Base-by-base conservation (phyloP, 2,888 invertebrate species). In the Pseudeuparius sepicola region DNA sequence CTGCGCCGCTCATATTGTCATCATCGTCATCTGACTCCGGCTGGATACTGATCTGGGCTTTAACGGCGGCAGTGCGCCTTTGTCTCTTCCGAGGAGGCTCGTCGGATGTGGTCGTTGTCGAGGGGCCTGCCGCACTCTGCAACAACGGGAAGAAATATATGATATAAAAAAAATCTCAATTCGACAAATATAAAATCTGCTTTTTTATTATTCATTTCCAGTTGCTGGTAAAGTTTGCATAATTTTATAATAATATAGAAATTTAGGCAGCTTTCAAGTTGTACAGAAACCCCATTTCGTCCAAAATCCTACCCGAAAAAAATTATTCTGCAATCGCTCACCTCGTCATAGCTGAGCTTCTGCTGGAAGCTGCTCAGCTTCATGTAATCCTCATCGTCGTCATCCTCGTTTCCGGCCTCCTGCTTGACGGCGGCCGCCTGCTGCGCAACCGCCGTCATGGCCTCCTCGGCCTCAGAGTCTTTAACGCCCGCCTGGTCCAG, bases 1-100 rank as follows among this genome's bases (percentile, higher is more conserved):
- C 49, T 23, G 47, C 44, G 4, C 48, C 46, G 36, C 41, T 40
- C 24, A 33, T n/a, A 26, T 45, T 46, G 7, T 56, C 55, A 23
- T 51, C 53, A 29, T 53, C 54, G 14, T 57, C 57, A 23, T 57
- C 55, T 34, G 51, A 48, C 31, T 55, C 55, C 16, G 47, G 46
- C 29, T 48, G 40, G 36, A 52, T 43, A n/a, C 44, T 49, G 30
- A 53, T 46, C 28, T 54, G 48, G 23, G 54, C 50, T 44, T 52
- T 54, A 29, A 54, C 46, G 10, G 57, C 59, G 12, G 56, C 55
- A 14, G 54, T 54, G 18, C 57, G 52, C 34, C 55, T 44, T 14
- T 55, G 54, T 36, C 59, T 45, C 45, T 60, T 60, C 9, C 56
- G 44, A 17, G 51, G 46, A 13, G 57, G 55, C 31, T 47, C 50